Conservation (phyloP, 2,113 vertebrate species). For the Reinhardtius hippoglossoides region DNA sequence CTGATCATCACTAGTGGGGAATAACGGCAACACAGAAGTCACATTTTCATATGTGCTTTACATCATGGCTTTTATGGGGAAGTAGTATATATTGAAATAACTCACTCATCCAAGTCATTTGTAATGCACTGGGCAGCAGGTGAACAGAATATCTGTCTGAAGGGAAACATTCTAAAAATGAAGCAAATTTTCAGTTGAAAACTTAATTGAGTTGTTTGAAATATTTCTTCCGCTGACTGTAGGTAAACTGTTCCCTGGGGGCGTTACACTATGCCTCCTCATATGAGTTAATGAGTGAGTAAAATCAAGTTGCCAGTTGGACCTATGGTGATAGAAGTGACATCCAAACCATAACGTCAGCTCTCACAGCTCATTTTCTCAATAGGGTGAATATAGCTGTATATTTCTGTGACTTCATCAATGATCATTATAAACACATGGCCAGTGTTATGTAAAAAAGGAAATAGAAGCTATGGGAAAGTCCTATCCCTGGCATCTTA, state of each 20-base stretch:
- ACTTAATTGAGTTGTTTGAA: not conserved
- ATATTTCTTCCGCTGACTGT: not conserved
- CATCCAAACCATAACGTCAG: slow-evolving; percentile 27
- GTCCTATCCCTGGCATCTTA: not conserved
- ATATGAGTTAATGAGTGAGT: not conserved
- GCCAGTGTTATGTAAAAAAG: slow-evolving; percentile 10
- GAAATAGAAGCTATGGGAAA: not conserved
- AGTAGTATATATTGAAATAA: not conserved
- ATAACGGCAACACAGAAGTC: slow-evolving; percentile 14
- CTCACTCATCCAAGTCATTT: not conserved
- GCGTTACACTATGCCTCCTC: too few species aligned
- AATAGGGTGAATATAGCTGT: slow-evolving; percentile 6
- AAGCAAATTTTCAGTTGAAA: not conserved
- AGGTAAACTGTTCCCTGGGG: not conserved
- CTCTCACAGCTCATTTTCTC: slow-evolving; percentile 31
- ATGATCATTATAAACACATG: slow-evolving; percentile 32
- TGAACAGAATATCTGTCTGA: not conserved
- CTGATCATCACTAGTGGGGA: slow-evolving; percentile 1
- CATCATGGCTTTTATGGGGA: not conserved
- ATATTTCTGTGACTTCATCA: slow-evolving; percentile 36
- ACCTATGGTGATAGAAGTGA: slow-evolving; percentile 17
- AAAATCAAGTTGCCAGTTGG: not conserved
- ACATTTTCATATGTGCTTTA: not conserved
- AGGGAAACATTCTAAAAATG: too few species aligned
- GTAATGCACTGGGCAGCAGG: not conserved